Evolutionary conservation across 2,888 invertebrate species (phyloP).

Genomic region (Lissocephala sabroskyi): DNA sequence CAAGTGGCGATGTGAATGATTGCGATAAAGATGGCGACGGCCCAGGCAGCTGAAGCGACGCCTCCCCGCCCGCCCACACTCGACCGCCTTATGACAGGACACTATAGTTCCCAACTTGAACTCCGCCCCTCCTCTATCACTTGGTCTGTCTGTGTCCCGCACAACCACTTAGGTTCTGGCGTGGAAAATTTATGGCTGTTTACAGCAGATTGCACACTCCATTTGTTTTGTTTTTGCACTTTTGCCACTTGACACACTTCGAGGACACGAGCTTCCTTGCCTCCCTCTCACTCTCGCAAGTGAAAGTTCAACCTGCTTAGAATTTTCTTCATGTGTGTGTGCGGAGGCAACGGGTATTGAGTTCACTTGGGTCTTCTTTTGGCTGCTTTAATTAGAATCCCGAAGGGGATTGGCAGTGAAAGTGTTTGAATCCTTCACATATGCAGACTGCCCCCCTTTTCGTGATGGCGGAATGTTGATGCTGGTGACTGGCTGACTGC

Average conservation of each 20-base stretch:
- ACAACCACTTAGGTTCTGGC: constrained; percentile 19
- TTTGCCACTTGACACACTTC: constrained; percentile 51
- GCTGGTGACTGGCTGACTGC: constrained; percentile 3
- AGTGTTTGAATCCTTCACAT: not conserved
- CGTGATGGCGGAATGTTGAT: no score
- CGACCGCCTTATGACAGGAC: constrained; percentile 28
- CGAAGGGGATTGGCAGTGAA: constrained; percentile 5
- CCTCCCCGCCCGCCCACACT: constrained; percentile 4
- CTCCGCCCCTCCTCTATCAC: constrained; percentile 10
- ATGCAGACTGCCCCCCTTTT: not conserved
- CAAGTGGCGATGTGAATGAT: constrained; percentile 59
- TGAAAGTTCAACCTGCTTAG: not conserved
- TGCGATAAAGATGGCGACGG: constrained; percentile 49
- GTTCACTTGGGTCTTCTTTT: no score
- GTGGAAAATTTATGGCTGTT: constrained; percentile 58
- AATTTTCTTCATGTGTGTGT: no score
- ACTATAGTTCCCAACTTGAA: constrained; percentile 35
- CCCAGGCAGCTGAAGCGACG: constrained; percentile 2
- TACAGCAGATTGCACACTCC: constrained; percentile 67
- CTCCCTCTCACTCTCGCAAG: not conserved
- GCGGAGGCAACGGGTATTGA: no score
- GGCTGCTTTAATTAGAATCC: not conserved
- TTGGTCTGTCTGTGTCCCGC: constrained; percentile 9
- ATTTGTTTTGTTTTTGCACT: constrained; percentile 61
- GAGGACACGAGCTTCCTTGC: not conserved